These are phyloP conservation scores for Cataglyphis livida DNA, from an alignment of 2,888 invertebrate species.

Conservation along the genomic window DNA sequence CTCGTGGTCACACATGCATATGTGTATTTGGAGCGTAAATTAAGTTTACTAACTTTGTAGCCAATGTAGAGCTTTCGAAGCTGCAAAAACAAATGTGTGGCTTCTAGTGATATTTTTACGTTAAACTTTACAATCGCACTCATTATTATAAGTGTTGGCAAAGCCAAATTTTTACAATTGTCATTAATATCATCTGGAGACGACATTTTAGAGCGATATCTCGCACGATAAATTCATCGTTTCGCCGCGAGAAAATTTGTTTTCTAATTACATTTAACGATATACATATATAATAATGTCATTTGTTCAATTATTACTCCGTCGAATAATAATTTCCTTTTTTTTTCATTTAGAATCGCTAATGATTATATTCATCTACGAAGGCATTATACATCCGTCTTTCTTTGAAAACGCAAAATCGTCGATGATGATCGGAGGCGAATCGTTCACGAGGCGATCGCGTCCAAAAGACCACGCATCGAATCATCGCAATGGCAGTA, in stretches of 20 bases:
- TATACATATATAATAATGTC: slow-evolving; percentile 68
- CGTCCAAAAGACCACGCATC: neutral
- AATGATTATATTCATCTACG: slow-evolving; percentile 20
- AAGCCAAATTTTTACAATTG: slow-evolving; percentile 41
- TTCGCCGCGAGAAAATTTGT: slow-evolving; percentile 59
- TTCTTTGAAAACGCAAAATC: slow-evolving; percentile 20
- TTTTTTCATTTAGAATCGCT: neutral
- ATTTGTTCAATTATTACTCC: slow-evolving; percentile 51
- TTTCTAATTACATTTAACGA: slow-evolving; percentile 68
- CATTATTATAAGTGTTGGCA: slow-evolving; percentile 4
- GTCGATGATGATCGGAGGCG: neutral
- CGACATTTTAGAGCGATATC: slow-evolving; percentile 20
- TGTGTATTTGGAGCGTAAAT: slow-evolving; percentile 29
- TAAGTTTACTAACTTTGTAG: slow-evolving; percentile 29
- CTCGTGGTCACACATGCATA: slow-evolving; percentile 3
- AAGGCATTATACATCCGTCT: slow-evolving; percentile 44
- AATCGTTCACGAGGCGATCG: neutral
- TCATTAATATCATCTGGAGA: slow-evolving; percentile 29
- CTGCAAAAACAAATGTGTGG: slow-evolving; percentile 19
- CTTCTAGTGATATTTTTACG: slow-evolving; percentile 5
- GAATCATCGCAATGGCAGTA: slow-evolving; percentile 18
- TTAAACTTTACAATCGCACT: slow-evolving; percentile 30
- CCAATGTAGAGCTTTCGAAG: slow-evolving; percentile 43
- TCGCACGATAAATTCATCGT: slow-evolving; percentile 33
- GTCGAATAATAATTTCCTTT: slow-evolving; percentile 46